Conservation (phyloP, 2,797 vertebrate genomes). For the Fistularia commersonii region DNA sequence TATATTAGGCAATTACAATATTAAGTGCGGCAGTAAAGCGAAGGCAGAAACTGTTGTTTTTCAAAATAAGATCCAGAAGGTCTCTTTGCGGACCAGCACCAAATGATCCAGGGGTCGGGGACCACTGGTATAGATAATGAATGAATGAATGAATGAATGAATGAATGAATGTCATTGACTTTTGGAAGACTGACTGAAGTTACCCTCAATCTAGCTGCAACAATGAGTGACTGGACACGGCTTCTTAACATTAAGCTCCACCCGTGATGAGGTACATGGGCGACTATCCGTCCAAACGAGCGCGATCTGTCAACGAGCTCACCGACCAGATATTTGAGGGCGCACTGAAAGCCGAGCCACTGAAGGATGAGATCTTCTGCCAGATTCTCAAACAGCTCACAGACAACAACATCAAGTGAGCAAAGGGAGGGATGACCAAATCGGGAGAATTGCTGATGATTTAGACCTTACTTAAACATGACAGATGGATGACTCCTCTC, state of each 20-base stretch:
- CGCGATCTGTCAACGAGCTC: conserved; percentile 90
- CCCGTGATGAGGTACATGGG: conserved; percentile 96
- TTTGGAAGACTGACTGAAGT: too few relatives aligned
- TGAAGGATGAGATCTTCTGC: conserved; percentile 95
- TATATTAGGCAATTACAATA: too few relatives aligned
- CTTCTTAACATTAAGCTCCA: conserved; percentile 30
- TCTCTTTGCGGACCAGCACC: too few relatives aligned
- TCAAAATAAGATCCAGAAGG: too few relatives aligned
- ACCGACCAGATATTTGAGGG: conserved; percentile 97
- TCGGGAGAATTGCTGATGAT: neutral
- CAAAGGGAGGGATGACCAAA: neutral
- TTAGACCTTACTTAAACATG: neutral
- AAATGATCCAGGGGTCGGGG: too few relatives aligned
- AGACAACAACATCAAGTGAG: conserved; percentile 92
- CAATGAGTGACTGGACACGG: too few relatives aligned
- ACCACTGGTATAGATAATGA: too few relatives aligned
- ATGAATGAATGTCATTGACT: too few relatives aligned
- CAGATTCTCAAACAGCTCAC: conserved; percentile 97
- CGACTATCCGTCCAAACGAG: conserved; percentile 94
- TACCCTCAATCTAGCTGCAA: too few relatives aligned
- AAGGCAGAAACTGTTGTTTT: too few relatives aligned
- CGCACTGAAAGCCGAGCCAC: conserved; percentile 90
- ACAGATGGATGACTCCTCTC: neutral
- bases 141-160: too few relatives aligned
- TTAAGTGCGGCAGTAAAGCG: too few relatives aligned